Conservation (phyloP, 2,113 vertebrate genomes). For the Phylloscopus whistleri region DNA sequence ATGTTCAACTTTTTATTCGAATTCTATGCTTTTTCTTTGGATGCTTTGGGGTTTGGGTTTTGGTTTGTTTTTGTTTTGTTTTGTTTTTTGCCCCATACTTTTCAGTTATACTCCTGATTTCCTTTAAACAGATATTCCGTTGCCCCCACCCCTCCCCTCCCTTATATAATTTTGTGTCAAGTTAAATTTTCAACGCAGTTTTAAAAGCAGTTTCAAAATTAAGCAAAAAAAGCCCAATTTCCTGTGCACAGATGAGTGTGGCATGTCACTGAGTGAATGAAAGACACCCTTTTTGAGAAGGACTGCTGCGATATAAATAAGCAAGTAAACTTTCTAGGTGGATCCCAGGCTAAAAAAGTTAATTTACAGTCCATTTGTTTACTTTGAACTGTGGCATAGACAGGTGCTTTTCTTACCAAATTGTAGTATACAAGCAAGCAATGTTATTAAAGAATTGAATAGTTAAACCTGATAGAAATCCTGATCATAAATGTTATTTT, state of each 20-base stretch:
- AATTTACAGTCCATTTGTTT: not conserved
- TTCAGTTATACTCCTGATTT: not conserved
- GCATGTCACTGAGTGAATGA: not conserved
- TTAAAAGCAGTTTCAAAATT: not conserved
- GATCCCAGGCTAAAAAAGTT: not conserved
- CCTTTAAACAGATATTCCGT: not conserved
- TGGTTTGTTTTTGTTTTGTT: no score
- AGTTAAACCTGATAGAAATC: not conserved
- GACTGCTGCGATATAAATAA: not conserved
- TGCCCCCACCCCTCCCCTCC: accelerated
- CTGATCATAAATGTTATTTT: not conserved
- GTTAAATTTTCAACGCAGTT: not conserved
- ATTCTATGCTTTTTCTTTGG: not conserved
- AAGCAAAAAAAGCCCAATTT: not conserved
- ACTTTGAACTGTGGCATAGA: not conserved
- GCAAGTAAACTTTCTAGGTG: not conserved
- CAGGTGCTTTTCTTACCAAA: not conserved
- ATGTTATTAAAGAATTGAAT: not conserved
- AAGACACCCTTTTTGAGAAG: not conserved
- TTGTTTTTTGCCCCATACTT: not conserved
- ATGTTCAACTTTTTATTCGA: not conserved
- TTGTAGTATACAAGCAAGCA: not conserved
- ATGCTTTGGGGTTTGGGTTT: not conserved
- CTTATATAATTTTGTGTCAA: not conserved
- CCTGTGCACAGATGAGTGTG: not conserved